Evolutionary conservation across 2,888 invertebrate genomes (phyloP).

Genomic region (Nomada lathburiana): DNA sequence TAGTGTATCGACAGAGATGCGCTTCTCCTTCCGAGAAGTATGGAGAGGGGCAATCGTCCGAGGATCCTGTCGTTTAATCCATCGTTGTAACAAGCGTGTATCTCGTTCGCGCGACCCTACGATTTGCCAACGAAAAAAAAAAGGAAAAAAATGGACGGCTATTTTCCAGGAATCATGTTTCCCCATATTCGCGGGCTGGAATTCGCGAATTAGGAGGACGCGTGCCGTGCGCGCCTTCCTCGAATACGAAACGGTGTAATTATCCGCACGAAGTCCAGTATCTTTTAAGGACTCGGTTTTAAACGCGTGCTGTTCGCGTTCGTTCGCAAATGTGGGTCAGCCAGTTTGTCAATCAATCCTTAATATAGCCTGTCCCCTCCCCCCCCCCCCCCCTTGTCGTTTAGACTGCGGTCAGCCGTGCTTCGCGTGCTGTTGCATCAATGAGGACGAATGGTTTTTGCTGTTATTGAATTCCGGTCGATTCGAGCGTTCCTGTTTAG

Average conservation of each 20-base stretch:
- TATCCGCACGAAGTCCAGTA: constrained; percentile 67
- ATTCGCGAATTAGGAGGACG: constrained; percentile 60
- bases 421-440: constrained; percentile 33
- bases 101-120: constrained; percentile 63
- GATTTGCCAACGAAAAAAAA: constrained; percentile 42
- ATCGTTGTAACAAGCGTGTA: constrained; percentile 30
- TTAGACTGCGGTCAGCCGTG: constrained; percentile 38
- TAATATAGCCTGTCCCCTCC: constrained; percentile 62
- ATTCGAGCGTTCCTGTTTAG: background rate
- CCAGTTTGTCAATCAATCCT: constrained; percentile 73
- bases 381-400: constrained; percentile 40
- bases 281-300: constrained; percentile 61
- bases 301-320: constrained; percentile 55
- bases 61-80: constrained; percentile 46
- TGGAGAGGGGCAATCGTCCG: background rate
- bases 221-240: constrained; percentile 54
- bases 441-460: constrained; percentile 43
- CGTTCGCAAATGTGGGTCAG: constrained; percentile 70
- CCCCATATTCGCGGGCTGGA: constrained; percentile 14
- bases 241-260: constrained; percentile 49
- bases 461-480: background rate
- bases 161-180: constrained; percentile 55
- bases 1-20: constrained; percentile 30
- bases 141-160: background rate
- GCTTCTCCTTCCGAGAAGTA: background rate